Conservation (phyloP, 2,888 invertebrate genomes). For the Eupithecia vulgata region DNA sequence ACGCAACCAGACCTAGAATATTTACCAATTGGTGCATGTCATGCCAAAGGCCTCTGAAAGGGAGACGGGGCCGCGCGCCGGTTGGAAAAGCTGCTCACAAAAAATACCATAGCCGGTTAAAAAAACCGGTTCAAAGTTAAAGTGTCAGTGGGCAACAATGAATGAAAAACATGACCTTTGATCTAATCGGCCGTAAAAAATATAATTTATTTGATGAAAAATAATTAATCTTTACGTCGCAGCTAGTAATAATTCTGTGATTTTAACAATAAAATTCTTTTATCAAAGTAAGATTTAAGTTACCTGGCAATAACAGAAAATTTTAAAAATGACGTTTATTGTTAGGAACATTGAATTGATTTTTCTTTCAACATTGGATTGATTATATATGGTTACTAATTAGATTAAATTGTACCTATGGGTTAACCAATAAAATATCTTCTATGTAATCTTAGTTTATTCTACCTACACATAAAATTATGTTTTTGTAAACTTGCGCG, state of each 20-base stretch:
- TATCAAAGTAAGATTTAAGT: neutral
- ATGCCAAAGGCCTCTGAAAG: neutral
- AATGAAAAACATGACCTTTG: constrained; percentile 3
- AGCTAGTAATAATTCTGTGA: no score
- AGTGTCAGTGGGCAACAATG: neutral
- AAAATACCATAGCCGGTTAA: neutral
- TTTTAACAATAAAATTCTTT: neutral
- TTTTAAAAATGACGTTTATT: neutral
- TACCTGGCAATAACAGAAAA: neutral
- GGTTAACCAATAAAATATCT: no score
- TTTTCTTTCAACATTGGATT: neutral
- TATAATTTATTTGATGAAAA: neutral
- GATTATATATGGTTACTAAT: neutral
- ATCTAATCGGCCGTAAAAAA: neutral
- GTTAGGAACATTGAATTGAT: neutral
- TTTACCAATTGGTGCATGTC: neutral
- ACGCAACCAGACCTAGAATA: neutral
- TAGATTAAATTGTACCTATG: neutral
- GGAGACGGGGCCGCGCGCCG: neutral
- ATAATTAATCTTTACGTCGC: no score
- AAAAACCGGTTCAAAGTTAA: neutral
- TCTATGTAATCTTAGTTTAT: no score
- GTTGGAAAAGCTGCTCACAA: neutral
- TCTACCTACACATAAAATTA: no score
- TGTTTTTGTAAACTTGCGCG: no score